phyloP scores from a whole-genome alignment of 2,797 vertebrate genomes.

The Anguilla megastoma region DNA sequence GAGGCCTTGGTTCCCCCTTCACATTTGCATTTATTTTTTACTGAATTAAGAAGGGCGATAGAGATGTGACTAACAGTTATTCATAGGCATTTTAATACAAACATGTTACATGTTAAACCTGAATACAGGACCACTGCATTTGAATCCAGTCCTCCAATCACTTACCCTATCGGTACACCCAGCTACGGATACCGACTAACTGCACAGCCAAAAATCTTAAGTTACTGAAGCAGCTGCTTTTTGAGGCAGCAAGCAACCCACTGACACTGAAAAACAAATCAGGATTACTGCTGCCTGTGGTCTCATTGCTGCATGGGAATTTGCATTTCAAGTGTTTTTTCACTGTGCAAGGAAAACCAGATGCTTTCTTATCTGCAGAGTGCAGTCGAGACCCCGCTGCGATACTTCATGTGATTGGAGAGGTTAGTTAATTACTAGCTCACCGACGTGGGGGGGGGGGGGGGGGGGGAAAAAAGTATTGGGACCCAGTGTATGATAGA shows the following conservation, averaged over 20 bases:
- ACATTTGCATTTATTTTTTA: neutral
- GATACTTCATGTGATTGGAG: constrained; percentile 17
- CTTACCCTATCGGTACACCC: neutral
- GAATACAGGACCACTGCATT: neutral
- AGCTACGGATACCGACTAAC: neutral
- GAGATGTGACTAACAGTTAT: neutral
- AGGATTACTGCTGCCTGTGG: neutral
- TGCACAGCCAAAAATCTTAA: neutral
- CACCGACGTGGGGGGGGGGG: neutral
- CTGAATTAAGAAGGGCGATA: neutral
- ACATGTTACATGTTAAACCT: neutral
- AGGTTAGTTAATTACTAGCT: constrained; percentile 9
- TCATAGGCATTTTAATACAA: neutral
- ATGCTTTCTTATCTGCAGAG: constrained; percentile 17
- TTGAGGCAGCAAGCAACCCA: neutral
- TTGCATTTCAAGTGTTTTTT: constrained; percentile 17
- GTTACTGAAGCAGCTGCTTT: neutral
- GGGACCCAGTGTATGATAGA: neutral
- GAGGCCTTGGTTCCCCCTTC: neutral
- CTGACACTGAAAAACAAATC: no score
- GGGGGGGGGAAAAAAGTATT: no score
- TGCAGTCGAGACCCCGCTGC: neutral
- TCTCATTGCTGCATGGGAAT: neutral
- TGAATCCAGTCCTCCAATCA: neutral
- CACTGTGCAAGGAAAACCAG: neutral